Evolutionary conservation across 2,888 invertebrate genomes (phyloP).

Genomic region (Leptinotarsa tumamoca): DNA sequence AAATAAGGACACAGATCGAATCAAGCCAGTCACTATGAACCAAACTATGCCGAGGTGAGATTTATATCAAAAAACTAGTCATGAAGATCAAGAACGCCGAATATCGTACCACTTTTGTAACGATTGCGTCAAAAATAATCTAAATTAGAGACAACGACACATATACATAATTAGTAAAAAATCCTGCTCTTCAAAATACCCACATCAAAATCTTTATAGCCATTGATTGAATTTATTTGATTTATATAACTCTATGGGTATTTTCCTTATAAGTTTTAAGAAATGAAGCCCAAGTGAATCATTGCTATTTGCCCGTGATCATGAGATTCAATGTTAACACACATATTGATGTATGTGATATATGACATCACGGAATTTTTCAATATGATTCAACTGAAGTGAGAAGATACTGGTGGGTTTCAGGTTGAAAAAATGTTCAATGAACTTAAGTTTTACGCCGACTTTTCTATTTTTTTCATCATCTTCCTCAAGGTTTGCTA

Average conservation of each 20-base stretch:
- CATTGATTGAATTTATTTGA: slow-evolving; percentile 28
- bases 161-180: slow-evolving; percentile 55
- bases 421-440: too few species aligned
- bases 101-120: slow-evolving; percentile 57
- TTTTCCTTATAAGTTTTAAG: slow-evolving; percentile 34
- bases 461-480: too few species aligned
- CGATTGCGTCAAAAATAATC: slow-evolving; percentile 57
- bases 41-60: slow-evolving; percentile 4
- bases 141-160: slow-evolving; percentile 68
- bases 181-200: slow-evolving; percentile 35
- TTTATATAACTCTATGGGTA: slow-evolving; percentile 7
- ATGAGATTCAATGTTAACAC: background rate
- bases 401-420: too few species aligned
- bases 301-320: background rate
- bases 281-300: slow-evolving; percentile 31
- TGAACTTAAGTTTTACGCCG: too few species aligned
- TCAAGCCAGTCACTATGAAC: too few species aligned
- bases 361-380: background rate
- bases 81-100: slow-evolving; percentile 57
- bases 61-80: slow-evolving; percentile 34
- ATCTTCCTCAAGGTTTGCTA: too few species aligned
- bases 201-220: slow-evolving; percentile 36
- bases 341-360: background rate
- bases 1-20: too few species aligned
- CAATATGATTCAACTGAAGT: too few species aligned